Evolutionary conservation across 2,797 vertebrate genomes (phyloP).

Genomic region (Eupleurogrammus muticus): DNA sequence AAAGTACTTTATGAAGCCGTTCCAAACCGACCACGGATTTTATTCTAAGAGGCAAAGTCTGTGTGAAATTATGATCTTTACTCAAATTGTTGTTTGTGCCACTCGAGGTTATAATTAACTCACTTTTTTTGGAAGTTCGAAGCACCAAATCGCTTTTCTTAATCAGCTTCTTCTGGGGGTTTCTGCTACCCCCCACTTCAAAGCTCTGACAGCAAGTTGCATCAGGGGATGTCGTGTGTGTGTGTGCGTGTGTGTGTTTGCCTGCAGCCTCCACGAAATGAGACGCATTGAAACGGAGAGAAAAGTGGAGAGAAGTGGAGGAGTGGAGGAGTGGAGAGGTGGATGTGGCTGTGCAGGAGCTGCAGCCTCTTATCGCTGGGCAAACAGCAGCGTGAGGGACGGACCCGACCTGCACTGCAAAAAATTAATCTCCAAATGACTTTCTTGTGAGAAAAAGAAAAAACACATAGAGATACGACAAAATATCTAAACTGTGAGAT

Average conservation of each 20-base stretch:
- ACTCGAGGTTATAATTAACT: slow-evolving; percentile 52
- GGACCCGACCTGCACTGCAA: not conserved
- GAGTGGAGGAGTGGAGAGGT: not conserved
- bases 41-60: slow-evolving; percentile 31
- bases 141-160: slow-evolving; percentile 36
- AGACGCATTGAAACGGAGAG: slow-evolving; percentile 11
- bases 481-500: no score
- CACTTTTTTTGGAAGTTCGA: slow-evolving; percentile 30
- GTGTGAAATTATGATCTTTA: slow-evolving; percentile 25
- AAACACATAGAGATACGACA: no score
- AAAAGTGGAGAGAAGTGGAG: not conserved
- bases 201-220: slow-evolving; percentile 48
- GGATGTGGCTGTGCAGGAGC: slow-evolving; percentile 7
- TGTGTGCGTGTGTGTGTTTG: no score
- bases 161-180: slow-evolving; percentile 8
- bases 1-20: slow-evolving; percentile 29
- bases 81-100: slow-evolving; percentile 53
- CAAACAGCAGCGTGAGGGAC: slow-evolving; percentile 22
- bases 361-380: slow-evolving; percentile 33
- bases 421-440: no score
- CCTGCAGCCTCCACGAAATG: slow-evolving; percentile 25
- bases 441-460: no score
- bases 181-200: not conserved
- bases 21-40: slow-evolving; percentile 8
- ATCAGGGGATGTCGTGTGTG: slow-evolving; percentile 44